Conservation (phyloP, 2,797 vertebrate genomes). For the Peromyscus melanophrys region DNA sequence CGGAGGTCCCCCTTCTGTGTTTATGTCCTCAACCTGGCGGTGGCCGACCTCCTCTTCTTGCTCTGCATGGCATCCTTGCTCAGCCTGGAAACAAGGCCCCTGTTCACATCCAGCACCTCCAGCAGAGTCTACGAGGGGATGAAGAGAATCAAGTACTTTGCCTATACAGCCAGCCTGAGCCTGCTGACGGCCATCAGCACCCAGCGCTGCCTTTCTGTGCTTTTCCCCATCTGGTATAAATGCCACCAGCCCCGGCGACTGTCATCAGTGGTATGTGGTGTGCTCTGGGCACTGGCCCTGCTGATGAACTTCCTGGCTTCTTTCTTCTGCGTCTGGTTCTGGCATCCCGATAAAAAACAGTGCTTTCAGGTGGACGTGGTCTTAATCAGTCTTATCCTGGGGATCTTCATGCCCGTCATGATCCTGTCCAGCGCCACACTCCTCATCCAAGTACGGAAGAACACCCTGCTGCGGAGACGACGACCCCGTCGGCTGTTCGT, state of each 20-base stretch:
- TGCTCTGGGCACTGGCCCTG: constrained; percentile 78
- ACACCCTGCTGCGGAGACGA: neutral
- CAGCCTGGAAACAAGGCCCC: neutral
- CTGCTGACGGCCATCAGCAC: constrained; percentile 81
- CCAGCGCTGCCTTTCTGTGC: constrained; percentile 79
- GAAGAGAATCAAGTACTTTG: constrained; percentile 1
- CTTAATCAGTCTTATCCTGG: constrained; percentile 67
- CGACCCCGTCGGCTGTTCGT: neutral
- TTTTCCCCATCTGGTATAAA: constrained; percentile 84
- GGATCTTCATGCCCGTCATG: constrained; percentile 78
- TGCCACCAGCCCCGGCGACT: constrained; percentile 58
- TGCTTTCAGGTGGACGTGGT: neutral
- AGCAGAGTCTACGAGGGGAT: rapidly evolving
- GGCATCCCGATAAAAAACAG: rapidly evolving
- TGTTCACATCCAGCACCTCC: neutral
- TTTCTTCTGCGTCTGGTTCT: constrained; percentile 17
- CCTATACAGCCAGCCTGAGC: constrained; percentile 71
- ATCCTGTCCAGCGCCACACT: constrained; percentile 71
- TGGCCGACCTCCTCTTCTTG: constrained; percentile 77
- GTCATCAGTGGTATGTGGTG: neutral
- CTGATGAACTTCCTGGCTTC: neutral
- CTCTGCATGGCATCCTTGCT: neutral
- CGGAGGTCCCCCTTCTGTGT: constrained; percentile 56
- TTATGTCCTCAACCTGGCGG: constrained; percentile 70
- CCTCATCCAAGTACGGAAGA: constrained; percentile 70